Evolutionary conservation across 2,797 vertebrate species (phyloP), one percentile per base, ranked within the genome.

Genomic region (Hafferia zeledoni): DNA sequence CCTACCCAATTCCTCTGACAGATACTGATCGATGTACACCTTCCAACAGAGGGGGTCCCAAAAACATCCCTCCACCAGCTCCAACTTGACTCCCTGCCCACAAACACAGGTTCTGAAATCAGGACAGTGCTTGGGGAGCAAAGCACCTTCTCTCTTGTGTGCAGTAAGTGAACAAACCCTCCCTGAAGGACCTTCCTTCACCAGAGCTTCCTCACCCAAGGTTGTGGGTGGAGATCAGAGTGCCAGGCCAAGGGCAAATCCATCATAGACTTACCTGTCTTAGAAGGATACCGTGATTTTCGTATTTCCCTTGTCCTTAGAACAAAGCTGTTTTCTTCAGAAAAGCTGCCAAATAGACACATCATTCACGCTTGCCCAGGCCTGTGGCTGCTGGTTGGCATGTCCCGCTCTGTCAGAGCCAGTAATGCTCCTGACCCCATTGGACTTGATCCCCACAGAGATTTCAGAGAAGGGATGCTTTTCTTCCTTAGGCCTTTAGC

Each of bases 291-390:
- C 6, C 0, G 9, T 19, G 31, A 49, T 70, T 79, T 86, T 91
- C 13, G 0, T 76, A 22, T 72, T 91, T 81, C 41, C 18, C 9
- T 46, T 65, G 14, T 43, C 50, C 64, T 61, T 64, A 24, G 49
- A 44, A 41, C 28, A 59, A 47, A 91, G 30, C 59, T 53, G 17
- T 90, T 90, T 94, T 76, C 70, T 90, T 25, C 39, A 75, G 59
- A 87, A 83, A 53, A 75, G 49, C 33, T 85, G 68, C 56, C 84
- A 76, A 74, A 95, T 76, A 83, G 52, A 78, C 59, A 55, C 74
- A 81, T 93, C 90, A 75, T 93, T 94, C 70, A 81, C 0, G 6
- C 87, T 61, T 86, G 65, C 82, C 61, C 82, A 28, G 76, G 65
- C n/a, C 77, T n/a, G 3, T 47, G 41, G 65, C 59, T 72, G 79